Percentiles rank a stretch among this genome's conserved stretches.
These are phyloP conservation scores for Eretmocerus hayati DNA, from an alignment of 2,888 invertebrate species.

Conservation along the genomic window DNA sequence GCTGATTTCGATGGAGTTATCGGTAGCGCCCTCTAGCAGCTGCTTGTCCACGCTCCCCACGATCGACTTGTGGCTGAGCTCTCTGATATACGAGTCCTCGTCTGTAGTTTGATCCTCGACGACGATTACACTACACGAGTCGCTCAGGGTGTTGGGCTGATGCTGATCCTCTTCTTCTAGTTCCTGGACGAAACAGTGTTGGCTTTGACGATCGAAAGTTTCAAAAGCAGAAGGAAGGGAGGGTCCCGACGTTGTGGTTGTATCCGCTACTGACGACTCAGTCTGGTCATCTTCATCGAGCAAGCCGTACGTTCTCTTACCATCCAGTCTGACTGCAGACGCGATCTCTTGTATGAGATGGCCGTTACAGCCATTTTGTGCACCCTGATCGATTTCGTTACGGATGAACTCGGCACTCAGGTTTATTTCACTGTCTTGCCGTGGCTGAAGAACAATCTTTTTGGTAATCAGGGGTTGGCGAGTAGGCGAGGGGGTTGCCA, in stretches of 20 bases:
- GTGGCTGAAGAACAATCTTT: conserved; percentile 33
- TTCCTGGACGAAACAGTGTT: background rate
- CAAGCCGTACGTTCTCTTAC: conserved; percentile 38
- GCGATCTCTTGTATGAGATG: too few species aligned
- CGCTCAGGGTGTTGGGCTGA: conserved; percentile 12
- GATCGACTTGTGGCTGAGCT: conserved; percentile 12
- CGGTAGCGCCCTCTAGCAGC: conserved; percentile 2
- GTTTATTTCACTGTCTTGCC: conserved; percentile 27
- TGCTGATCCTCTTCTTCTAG: background rate
- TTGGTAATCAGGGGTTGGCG: conserved; percentile 32
- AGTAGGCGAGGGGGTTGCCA: too few species aligned
- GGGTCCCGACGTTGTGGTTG: conserved; percentile 13
- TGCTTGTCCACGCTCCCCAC: conserved; percentile 22
- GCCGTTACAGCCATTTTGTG: conserved; percentile 31
- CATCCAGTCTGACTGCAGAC: too few species aligned
- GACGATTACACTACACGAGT: too few species aligned
- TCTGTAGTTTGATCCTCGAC: conserved; percentile 6
- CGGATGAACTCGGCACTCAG: conserved; percentile 38
- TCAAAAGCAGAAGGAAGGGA: conserved; percentile 15
- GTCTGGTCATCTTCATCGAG: conserved; percentile 9
- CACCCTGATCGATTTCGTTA: conserved; percentile 36
- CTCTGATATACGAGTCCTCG: conserved; percentile 11
- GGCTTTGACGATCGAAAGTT: background rate
- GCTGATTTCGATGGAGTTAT: conserved; percentile 14
- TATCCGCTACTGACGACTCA: conserved; percentile 10